phyloP scores from a whole-genome alignment of 2,888 invertebrate species.

The Stenodema calcarata region DNA sequence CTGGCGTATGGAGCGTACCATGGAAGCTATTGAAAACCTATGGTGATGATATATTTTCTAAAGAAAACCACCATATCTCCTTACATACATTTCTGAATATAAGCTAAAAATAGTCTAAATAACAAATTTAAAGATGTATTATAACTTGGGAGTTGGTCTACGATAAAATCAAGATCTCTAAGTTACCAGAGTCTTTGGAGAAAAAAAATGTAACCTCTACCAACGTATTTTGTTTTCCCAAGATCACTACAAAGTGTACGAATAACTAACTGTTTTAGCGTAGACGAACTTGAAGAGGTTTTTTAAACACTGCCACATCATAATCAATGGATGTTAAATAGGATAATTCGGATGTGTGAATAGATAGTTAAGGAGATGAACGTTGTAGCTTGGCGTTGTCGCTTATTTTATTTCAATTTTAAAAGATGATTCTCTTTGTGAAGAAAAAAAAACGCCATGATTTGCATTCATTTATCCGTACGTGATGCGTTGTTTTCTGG shows the following conservation, averaged over 20 bases:
- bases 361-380: background rate
- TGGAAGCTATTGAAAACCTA: background rate
- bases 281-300: conserved; percentile 23
- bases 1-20: background rate
- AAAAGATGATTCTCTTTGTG: background rate
- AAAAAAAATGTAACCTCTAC: background rate
- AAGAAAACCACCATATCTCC: conserved; percentile 6
- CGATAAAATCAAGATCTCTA: conserved; percentile 16
- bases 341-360: conserved; percentile 7
- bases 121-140: background rate
- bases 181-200: background rate
- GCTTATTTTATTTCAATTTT: conserved; percentile 6
- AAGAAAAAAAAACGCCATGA: background rate
- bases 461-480: background rate
- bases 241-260: background rate
- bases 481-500: background rate
- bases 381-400: background rate
- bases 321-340: conserved; percentile 39
- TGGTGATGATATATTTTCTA: conserved; percentile 31
- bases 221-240: background rate
- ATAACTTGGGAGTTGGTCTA: conserved; percentile 6
- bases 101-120: background rate
- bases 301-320: conserved; percentile 41
- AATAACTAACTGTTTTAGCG: conserved; percentile 33
- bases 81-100: background rate